Base-by-base conservation (phyloP, 2,113 vertebrate species). In the Balaeniceps rex region DNA sequence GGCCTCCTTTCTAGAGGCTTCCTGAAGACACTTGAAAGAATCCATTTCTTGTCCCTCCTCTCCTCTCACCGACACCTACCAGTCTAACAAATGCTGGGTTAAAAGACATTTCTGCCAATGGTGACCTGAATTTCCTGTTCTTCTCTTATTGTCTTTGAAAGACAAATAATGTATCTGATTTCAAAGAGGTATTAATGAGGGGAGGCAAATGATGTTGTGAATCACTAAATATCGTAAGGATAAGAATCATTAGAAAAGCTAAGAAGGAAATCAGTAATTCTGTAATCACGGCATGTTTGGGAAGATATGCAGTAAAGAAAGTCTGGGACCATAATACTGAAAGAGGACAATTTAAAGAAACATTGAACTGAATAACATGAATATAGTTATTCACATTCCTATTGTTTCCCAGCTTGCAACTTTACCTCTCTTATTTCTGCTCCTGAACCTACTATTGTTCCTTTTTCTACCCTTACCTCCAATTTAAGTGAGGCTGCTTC, bases 1-100 rank as follows among this genome's bases (percentile, higher is more conserved):
- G 55, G 47, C 74, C 60, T 96, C 10, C 46, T 70, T 96, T 96
- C 93, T 89, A 78, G 94, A 96, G 40, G 28, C 36, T 94, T 96
- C 96, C 66, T 46, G 75, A 94, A 93, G 29, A 36, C 28, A 72
- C 63, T 71, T 0, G 2, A 89, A 84, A 49, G 22, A 91, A 85
- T 88, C 26, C 2, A 28, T 83, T 96, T 90, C 68, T 76, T 87
- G 38, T 60, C 25, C 55, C 15, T 87, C n/a, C 31, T 49, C 38
- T 83, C 23, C 9, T 87, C 51, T 87, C 1, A 0, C 22, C 0
- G 12, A 71, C 24, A 65, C 47, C 25, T 49, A 88, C 25, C 33
- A 55, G 46, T 49, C 63, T 83, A 57, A 58, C 63, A 94, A 83
- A 54, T 28, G 14, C 28, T 74, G 44, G 5, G 12, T 55, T 71